These are phyloP conservation scores for Argyrosomus japonicus DNA, from an alignment of 2,113 vertebrate species.

Conservation along the genomic window DNA sequence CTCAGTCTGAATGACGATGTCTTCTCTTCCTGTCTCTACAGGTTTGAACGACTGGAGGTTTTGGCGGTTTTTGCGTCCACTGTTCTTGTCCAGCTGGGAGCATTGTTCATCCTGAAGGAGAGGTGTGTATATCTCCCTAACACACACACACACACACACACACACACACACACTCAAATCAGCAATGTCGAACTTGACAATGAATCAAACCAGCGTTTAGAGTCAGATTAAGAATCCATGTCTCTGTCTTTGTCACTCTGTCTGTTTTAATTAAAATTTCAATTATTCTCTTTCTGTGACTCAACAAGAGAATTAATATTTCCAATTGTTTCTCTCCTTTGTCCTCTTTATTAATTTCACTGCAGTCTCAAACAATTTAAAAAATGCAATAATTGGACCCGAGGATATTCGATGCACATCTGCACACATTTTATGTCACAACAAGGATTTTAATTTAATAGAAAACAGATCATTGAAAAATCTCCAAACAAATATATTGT, in stretches of 20 bases:
- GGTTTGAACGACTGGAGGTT: slow-evolving; percentile 96
- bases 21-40: slow-evolving; percentile 73
- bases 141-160: neutral
- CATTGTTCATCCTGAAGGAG: slow-evolving; percentile 98
- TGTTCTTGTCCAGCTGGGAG: slow-evolving; percentile 95
- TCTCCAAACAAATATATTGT: neutral
- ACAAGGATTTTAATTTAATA: neutral
- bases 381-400: slow-evolving; percentile 44
- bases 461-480: neutral
- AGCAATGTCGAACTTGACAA: neutral
- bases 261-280: slow-evolving; percentile 62
- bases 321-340: slow-evolving; percentile 41
- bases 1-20: neutral
- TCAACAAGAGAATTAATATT: slow-evolving; percentile 29
- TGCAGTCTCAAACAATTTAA: neutral
- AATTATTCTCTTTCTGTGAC: slow-evolving; percentile 43
- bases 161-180: neutral
- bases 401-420: neutral
- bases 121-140: slow-evolving; percentile 84
- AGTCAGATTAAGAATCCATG: neutral
- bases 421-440: neutral
- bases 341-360: slow-evolving; percentile 1
- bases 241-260: slow-evolving; percentile 37
- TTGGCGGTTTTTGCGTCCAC: slow-evolving; percentile 97
- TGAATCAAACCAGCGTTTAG: neutral